Conservation (phyloP, 2,888 invertebrate genomes). For the Rhingia campestris region DNA sequence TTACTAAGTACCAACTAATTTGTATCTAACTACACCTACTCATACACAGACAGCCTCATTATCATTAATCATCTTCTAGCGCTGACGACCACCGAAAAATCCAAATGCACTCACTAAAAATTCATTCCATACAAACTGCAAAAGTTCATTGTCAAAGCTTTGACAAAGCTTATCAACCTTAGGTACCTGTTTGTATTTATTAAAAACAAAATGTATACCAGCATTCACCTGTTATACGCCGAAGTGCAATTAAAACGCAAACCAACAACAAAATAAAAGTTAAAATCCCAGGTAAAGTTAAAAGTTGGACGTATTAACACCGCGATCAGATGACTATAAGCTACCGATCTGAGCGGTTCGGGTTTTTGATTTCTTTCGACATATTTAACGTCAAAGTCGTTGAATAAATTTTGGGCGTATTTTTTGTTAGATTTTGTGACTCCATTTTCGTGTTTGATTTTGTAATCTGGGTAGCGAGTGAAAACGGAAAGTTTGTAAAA, state of each 20-base stretch:
- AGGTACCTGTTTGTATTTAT: conserved; percentile 46
- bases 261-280: conserved; percentile 48
- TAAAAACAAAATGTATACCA: conserved; percentile 1
- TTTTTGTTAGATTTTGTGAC: neutral
- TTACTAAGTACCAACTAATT: no score
- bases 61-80: neutral
- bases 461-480: neutral
- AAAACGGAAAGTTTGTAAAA: conserved; percentile 24
- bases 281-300: conserved; percentile 38
- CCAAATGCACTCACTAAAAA: neutral
- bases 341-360: conserved; percentile 59
- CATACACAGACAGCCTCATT: no score
- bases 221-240: conserved; percentile 46
- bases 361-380: neutral
- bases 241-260: conserved; percentile 38
- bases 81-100: neutral
- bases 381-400: no score
- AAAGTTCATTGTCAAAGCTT: conserved; percentile 56
- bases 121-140: neutral
- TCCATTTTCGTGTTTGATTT: neutral
- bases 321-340: conserved; percentile 68
- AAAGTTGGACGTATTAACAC: conserved; percentile 35
- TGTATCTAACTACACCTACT: no score
- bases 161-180: conserved; percentile 24
- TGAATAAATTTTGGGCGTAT: neutral